Conservation (phyloP, 2,113 vertebrate genomes). For the Laterallus jamaicensis region DNA sequence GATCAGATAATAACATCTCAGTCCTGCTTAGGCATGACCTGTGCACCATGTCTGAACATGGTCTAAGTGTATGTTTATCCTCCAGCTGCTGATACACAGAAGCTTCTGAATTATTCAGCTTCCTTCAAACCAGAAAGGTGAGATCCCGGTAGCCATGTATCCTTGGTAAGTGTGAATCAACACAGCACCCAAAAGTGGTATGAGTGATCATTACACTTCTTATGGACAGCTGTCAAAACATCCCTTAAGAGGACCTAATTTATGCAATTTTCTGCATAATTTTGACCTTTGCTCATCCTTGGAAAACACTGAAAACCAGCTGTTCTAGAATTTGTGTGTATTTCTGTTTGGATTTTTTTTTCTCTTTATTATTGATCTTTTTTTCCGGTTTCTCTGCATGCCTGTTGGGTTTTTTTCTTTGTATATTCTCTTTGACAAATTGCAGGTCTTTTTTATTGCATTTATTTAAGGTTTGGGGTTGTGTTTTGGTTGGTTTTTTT, state of each 20-base stretch:
- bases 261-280: background rate
- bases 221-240: background rate
- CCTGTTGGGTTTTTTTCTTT: background rate
- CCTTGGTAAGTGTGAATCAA: background rate
- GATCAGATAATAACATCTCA: background rate
- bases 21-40: background rate
- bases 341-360: background rate
- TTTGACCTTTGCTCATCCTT: background rate
- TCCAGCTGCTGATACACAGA: background rate
- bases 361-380: background rate
- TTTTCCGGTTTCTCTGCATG: background rate
- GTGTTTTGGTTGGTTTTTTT: background rate
- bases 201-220: background rate
- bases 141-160: accelerated
- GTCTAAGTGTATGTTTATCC: background rate
- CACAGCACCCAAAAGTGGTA: background rate
- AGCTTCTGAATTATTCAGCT: background rate
- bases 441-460: background rate
- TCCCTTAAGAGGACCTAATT: background rate
- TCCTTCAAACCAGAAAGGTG: background rate
- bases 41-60: background rate
- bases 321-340: background rate
- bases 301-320: background rate
- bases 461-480: background rate
- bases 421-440: background rate